These are phyloP conservation scores for Chromobotia macracanthus DNA, from an alignment of 2,797 vertebrate species.

Conservation along the genomic window DNA sequence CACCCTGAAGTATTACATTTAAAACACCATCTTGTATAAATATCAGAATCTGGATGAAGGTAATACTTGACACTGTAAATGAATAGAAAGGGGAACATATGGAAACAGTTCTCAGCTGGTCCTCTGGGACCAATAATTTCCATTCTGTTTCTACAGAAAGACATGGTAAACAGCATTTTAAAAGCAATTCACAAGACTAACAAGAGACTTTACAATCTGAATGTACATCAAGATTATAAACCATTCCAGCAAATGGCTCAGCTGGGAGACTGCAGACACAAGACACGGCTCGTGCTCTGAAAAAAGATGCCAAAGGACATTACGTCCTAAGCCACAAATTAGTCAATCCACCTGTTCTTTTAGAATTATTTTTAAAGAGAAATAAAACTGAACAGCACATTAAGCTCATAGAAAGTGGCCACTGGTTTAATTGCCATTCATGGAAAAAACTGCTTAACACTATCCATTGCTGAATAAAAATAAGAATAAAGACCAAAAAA, in stretches of 20 bases:
- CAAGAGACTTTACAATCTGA: neutral
- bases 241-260: neutral
- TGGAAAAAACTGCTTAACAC: neutral
- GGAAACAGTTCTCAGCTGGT: no score
- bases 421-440: neutral
- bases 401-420: neutral
- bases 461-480: neutral
- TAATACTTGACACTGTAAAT: no score
- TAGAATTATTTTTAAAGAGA: neutral
- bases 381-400: neutral
- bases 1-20: no score
- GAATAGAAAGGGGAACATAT: no score
- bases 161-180: neutral
- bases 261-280: neutral
- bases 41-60: no score
- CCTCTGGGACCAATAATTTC: neutral
- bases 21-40: no score
- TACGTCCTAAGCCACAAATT: neutral
- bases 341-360: conserved; percentile 1
- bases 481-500: conserved; percentile 11
- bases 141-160: neutral
- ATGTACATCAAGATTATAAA: neutral
- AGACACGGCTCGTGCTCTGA: neutral
- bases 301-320: neutral
- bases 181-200: neutral